These are phyloP conservation scores for Gnatocerus cornutus DNA, from an alignment of 2,888 invertebrate genomes.

Conservation along the genomic window DNA sequence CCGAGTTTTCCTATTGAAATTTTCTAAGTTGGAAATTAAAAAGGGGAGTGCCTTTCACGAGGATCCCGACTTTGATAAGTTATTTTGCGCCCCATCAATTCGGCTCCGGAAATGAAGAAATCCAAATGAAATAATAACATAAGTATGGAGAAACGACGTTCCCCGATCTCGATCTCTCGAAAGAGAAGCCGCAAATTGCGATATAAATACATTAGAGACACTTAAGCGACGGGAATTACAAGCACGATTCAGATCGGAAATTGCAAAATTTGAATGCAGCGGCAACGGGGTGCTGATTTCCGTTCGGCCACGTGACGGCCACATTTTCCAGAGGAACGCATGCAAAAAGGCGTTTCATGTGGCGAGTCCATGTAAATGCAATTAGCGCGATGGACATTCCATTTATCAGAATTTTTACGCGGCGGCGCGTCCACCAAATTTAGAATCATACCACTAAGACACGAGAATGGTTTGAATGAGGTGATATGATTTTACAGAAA, in stretches of 20 bases:
- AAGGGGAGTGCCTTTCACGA: slow-evolving; percentile 16
- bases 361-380: slow-evolving; percentile 55
- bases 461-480: too few relatives aligned
- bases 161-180: slow-evolving; percentile 46
- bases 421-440: too few relatives aligned
- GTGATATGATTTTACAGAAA: too few relatives aligned
- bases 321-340: slow-evolving; percentile 55
- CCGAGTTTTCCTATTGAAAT: slow-evolving; percentile 31
- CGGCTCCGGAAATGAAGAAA: slow-evolving; percentile 59
- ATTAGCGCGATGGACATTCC: slow-evolving; percentile 55
- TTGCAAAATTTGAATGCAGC: slow-evolving; percentile 70
- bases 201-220: slow-evolving; percentile 68
- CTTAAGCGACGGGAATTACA: slow-evolving; percentile 66
- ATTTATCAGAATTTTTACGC: slow-evolving; percentile 44
- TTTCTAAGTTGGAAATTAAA: slow-evolving; percentile 37
- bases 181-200: slow-evolving; percentile 61
- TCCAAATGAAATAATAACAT: slow-evolving; percentile 61
- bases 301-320: slow-evolving; percentile 64
- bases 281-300: slow-evolving; percentile 65
- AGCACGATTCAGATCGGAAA: slow-evolving; percentile 69
- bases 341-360: slow-evolving; percentile 56
- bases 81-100: slow-evolving; percentile 52
- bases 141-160: slow-evolving; percentile 50
- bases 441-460: too few relatives aligned
- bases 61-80: slow-evolving; percentile 45